phyloP scores from a whole-genome alignment of 2,888 invertebrate species.

The Lycocerus yunnanus region DNA sequence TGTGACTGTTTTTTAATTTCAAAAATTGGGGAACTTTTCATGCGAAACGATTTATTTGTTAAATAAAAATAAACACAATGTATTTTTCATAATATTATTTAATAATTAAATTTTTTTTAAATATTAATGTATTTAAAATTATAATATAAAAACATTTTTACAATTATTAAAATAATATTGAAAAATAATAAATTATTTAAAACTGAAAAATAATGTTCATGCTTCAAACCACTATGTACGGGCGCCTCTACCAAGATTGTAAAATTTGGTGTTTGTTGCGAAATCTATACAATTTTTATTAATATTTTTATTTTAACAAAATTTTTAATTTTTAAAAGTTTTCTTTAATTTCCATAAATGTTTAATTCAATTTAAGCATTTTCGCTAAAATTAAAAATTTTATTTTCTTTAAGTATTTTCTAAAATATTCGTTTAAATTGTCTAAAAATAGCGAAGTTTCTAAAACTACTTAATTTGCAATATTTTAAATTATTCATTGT shows the following conservation, averaged over 20 bases:
- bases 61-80: not conserved
- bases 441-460: not conserved
- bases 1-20: conserved; percentile 22
- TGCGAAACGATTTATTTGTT: conserved; percentile 17
- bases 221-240: too few relatives aligned
- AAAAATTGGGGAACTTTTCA: conserved; percentile 25
- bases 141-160: too few relatives aligned
- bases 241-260: too few relatives aligned
- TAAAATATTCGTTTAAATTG: not conserved
- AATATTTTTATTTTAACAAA: too few relatives aligned
- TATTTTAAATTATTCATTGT: not conserved
- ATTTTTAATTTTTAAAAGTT: not conserved
- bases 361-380: not conserved
- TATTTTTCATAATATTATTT: not conserved
- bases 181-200: too few relatives aligned
- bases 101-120: not conserved
- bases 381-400: not conserved
- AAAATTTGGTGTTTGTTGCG: too few relatives aligned
- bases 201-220: too few relatives aligned
- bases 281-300: too few relatives aligned
- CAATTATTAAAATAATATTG: too few relatives aligned
- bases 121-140: too few relatives aligned
- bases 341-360: not conserved
- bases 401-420: not conserved
- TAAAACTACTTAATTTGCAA: not conserved